Evolutionary conservation across 92 coral and sea anemone species (phyloP).

Genomic region (Bergia puertoricense): DNA sequence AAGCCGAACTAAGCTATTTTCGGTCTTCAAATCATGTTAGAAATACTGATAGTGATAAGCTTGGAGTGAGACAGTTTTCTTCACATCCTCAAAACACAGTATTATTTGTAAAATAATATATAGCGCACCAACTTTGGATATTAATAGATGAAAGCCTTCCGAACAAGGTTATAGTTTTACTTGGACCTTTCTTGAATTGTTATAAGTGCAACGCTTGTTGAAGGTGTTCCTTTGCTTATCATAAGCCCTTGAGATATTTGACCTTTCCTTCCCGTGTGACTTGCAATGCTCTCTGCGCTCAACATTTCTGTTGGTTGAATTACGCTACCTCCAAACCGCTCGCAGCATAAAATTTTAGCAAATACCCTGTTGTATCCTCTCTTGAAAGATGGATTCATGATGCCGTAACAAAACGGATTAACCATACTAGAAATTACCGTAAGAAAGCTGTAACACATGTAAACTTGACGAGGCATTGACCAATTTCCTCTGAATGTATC

Average conservation of each 20-base stretch:
- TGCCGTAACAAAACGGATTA: constrained; percentile 59
- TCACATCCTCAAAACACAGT: too few species aligned
- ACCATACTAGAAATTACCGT: constrained; percentile 54
- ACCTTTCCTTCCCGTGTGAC: background rate
- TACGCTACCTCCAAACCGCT: background rate
- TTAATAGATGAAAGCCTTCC: background rate
- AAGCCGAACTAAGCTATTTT: too few species aligned
- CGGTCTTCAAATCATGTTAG: too few species aligned
- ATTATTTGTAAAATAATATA: too few species aligned
- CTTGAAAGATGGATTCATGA: constrained; percentile 59
- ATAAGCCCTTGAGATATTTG: background rate
- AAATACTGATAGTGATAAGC: too few species aligned
- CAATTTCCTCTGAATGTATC: constrained; percentile 57
- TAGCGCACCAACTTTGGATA: too few species aligned
- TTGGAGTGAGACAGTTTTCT: too few species aligned
- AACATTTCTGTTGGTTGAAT: background rate
- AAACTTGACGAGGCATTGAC: constrained; percentile 52
- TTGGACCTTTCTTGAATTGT: background rate
- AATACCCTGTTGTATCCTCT: constrained; percentile 51
- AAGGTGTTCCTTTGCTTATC: background rate
- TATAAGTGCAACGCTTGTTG: background rate
- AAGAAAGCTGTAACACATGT: constrained; percentile 50
- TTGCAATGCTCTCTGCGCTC: background rate
- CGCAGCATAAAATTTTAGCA: background rate
- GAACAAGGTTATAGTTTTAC: background rate